Conservation (phyloP, 2,113 vertebrate genomes). For the Pogonocichla stellata region DNA sequence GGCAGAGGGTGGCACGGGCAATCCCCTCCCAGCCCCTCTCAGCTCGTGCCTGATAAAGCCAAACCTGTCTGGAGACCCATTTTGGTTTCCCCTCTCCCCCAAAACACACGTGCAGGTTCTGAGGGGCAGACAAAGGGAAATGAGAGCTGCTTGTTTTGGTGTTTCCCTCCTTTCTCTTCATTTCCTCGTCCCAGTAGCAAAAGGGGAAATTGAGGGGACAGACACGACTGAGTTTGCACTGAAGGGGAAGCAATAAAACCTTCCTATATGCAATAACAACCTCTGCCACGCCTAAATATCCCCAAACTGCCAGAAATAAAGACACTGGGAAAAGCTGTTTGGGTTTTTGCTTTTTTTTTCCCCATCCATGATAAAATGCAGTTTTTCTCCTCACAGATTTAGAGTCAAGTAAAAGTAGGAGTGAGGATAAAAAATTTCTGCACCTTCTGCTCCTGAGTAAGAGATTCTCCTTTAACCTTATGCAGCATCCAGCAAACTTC, state of each 20-base stretch:
- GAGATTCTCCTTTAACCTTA: background rate
- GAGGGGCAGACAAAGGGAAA: background rate
- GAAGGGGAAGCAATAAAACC: background rate
- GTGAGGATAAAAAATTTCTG: background rate
- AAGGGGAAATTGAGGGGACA: background rate
- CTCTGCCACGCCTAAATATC: background rate
- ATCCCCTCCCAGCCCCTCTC: background rate
- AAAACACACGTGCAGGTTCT: background rate
- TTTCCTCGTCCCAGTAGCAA: background rate
- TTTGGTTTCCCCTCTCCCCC: background rate
- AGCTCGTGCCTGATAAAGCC: accelerated
- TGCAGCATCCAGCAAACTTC: background rate
- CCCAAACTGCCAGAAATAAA: background rate
- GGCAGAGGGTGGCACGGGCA: background rate
- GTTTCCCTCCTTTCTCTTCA: background rate
- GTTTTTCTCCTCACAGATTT: background rate
- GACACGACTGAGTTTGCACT: accelerated
- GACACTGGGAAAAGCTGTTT: background rate
- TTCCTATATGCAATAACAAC: background rate
- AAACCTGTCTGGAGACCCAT: background rate
- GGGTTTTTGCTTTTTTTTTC: background rate
- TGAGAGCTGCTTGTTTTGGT: background rate
- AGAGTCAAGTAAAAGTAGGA: background rate
- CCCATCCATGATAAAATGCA: background rate
- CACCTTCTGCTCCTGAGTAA: background rate